Conservation (phyloP, 2,113 vertebrate genomes). For the Macquaria ambigua region DNA sequence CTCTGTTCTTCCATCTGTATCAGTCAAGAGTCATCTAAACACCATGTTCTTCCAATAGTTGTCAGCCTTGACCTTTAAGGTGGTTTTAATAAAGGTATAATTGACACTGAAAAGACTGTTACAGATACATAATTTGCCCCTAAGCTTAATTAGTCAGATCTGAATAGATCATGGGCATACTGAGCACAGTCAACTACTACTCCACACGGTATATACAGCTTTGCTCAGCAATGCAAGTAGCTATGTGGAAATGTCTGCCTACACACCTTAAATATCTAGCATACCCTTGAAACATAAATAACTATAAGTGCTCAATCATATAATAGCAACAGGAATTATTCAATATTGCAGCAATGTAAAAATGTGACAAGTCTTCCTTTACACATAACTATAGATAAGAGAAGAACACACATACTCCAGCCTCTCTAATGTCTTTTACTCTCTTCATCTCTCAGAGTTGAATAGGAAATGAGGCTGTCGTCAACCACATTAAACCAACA, state of each 20-base stretch:
- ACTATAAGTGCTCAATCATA: neutral
- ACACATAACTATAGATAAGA: neutral
- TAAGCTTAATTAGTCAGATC: constrained; percentile 13
- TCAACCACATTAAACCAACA: neutral
- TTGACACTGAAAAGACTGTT: constrained; percentile 47
- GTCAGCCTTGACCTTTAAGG: constrained; percentile 66
- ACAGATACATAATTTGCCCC: neutral
- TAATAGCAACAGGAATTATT: neutral
- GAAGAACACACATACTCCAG: neutral
- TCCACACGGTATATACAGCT: constrained; percentile 1
- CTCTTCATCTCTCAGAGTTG: neutral
- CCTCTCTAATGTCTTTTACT: neutral
- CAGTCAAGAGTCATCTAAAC: constrained; percentile 45
- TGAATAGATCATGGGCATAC: constrained; percentile 5
- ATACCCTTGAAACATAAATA: neutral
- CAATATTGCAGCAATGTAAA: neutral
- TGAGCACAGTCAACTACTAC: neutral
- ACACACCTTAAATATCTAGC: neutral
- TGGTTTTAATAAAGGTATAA: constrained; percentile 55
- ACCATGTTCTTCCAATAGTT: constrained; percentile 27
- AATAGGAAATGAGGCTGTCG: neutral
- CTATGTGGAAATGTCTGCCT: neutral
- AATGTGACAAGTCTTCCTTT: neutral
- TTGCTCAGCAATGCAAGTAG: neutral
- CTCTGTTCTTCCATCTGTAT: constrained; percentile 6